phyloP scores from a whole-genome alignment of 1,140 invertebrate species.

The Gyrodactylus bullatarudis region DNA sequence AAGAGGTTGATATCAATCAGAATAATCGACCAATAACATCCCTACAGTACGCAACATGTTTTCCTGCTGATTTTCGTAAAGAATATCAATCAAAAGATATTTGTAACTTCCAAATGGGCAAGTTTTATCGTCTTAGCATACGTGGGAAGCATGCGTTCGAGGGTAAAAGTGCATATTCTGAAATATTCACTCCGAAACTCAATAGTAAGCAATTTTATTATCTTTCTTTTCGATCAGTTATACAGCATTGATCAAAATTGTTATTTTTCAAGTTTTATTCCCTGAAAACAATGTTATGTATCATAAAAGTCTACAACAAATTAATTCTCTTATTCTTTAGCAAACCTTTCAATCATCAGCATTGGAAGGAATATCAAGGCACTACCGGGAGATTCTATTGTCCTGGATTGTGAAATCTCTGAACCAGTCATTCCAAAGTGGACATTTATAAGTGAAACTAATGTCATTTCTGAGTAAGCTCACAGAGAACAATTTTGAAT shows the following conservation, averaged over 20 bases:
- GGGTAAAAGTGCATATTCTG: neutral
- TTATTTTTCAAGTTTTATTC: too few relatives aligned
- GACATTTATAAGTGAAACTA: too few relatives aligned
- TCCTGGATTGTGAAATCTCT: neutral
- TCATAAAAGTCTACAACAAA: too few relatives aligned
- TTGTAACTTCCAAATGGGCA: neutral
- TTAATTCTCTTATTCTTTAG: neutral
- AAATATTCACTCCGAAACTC: neutral
- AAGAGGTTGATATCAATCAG: neutral
- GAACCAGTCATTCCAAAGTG: neutral
- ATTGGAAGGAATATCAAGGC: neutral
- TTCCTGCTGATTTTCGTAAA: neutral
- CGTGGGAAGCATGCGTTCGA: neutral
- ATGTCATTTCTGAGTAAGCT: neutral
- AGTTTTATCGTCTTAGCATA: neutral
- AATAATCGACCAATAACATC: neutral
- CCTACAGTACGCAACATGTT: neutral
- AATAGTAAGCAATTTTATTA: neutral
- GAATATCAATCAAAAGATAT: neutral
- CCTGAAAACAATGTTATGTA: too few relatives aligned
- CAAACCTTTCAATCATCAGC: neutral
- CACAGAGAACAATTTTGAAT: neutral
- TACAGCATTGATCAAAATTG: too few relatives aligned
- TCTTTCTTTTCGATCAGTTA: neutral
- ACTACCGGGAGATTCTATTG: neutral